phyloP scores from a whole-genome alignment of 2,888 invertebrate species.

The Limenitis camilla region DNA sequence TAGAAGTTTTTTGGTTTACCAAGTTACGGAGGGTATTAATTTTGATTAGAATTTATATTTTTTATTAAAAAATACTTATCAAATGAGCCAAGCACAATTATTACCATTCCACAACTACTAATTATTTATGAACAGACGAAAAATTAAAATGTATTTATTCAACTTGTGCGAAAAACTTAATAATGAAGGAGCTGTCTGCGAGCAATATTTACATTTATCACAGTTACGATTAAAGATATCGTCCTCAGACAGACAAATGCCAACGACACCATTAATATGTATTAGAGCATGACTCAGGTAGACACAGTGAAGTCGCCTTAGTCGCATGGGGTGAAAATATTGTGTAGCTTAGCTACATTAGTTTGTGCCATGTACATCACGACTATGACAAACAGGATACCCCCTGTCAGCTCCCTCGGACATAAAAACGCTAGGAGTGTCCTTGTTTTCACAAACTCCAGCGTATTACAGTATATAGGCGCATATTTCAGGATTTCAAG shows the following conservation, averaged over 20 bases:
- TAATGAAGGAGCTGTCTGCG: background rate
- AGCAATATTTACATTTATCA: conserved; percentile 8
- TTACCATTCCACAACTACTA: background rate
- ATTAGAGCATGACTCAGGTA: conserved; percentile 17
- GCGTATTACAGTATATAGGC: background rate
- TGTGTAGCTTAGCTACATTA: conserved; percentile 4
- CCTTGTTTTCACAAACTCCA: conserved; percentile 21
- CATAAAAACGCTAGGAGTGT: conserved; percentile 41
- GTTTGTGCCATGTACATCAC: conserved; percentile 30
- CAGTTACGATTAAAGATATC: conserved; percentile 7
- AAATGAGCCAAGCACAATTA: no score
- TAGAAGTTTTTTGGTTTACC: no score
- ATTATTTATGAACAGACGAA: background rate
- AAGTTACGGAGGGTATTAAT: no score
- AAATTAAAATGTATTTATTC: background rate
- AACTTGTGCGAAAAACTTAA: background rate
- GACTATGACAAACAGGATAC: conserved; percentile 46
- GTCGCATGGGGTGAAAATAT: conserved; percentile 11
- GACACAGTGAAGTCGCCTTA: conserved; percentile 10
- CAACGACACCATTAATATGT: conserved; percentile 16
- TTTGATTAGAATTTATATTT: no score
- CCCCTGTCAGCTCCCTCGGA: conserved; percentile 29
- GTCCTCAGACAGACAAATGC: conserved; percentile 13
- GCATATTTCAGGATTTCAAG: conserved; percentile 21
- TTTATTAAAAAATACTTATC: no score